These are phyloP conservation scores for Sebastes taczanowskii DNA, from an alignment of 2,797 vertebrate genomes.

Conservation along the genomic window DNA sequence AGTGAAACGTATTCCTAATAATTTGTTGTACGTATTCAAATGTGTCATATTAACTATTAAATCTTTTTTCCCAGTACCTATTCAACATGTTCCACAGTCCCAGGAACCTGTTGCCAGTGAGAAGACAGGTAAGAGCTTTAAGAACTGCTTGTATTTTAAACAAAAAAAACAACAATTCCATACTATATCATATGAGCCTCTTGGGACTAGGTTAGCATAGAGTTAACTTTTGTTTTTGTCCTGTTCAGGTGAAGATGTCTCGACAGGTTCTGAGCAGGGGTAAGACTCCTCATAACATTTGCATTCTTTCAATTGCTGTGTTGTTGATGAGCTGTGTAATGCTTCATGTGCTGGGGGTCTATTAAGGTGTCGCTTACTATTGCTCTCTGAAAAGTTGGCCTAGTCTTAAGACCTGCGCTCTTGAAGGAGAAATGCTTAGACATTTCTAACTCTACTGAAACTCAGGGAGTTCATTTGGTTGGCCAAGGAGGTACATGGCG, in stretches of 20 bases:
- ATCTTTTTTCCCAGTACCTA: constrained; percentile 52
- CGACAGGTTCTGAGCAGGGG: constrained; percentile 81
- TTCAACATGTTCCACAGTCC: constrained; percentile 64
- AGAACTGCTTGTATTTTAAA: not conserved
- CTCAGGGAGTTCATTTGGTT: constrained; percentile 74
- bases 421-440: constrained; percentile 66
- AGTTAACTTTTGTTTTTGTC: constrained; percentile 2
- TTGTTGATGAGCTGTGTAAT: constrained; percentile 20
- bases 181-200: not conserved
- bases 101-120: constrained; percentile 72
- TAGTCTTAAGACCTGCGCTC: constrained; percentile 55
- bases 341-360: constrained; percentile 39
- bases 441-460: constrained; percentile 75
- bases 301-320: not conserved
- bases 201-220: not conserved
- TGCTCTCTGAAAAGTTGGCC: constrained; percentile 52
- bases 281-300: constrained; percentile 69
- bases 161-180: not conserved
- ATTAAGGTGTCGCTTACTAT: constrained; percentile 29
- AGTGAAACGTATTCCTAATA: not conserved
- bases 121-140: constrained; percentile 73
- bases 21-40: not conserved
- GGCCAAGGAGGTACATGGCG: constrained; percentile 65
- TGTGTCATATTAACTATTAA: constrained; percentile 10
- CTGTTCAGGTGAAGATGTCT: constrained; percentile 72